Evolutionary conservation across 2,113 vertebrate species (phyloP).

Genomic region (Diphyllodes magnificus): DNA sequence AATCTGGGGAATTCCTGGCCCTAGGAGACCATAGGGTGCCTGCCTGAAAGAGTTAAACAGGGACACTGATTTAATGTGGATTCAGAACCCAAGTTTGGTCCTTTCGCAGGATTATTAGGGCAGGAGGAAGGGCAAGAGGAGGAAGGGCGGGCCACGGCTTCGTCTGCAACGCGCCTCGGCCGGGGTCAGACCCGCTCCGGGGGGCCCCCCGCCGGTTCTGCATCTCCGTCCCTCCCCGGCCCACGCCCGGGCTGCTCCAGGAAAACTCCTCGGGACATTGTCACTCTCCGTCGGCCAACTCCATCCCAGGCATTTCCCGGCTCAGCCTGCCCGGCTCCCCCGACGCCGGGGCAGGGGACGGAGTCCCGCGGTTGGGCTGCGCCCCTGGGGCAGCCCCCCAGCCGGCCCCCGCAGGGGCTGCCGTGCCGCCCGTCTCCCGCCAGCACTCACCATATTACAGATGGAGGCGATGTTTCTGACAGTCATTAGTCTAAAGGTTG

Average conservation of each 20-base stretch:
- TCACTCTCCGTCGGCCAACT: not conserved
- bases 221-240: not conserved
- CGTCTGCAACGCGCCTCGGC: not conserved
- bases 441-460: slow-evolving; percentile 98
- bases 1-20: not conserved
- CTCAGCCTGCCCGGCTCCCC: not conserved
- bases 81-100: not conserved
- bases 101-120: not conserved
- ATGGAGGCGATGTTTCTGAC: slow-evolving; percentile 99
- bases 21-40: not conserved
- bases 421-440: not conserved
- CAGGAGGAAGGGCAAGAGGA: not conserved
- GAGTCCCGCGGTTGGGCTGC: not conserved
- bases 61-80: not conserved
- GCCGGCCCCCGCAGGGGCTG: not conserved
- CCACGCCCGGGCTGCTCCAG: not conserved
- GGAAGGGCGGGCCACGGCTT: not conserved
- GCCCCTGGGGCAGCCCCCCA: not conserved
- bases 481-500: slow-evolving; percentile 97
- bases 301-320: not conserved
- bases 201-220: not conserved
- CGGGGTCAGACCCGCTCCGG: not conserved
- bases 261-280: not conserved
- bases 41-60: not conserved
- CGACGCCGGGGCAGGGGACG: not conserved